phyloP scores from a whole-genome alignment of 2,888 invertebrate species.

The Ophioninae sp. region DNA sequence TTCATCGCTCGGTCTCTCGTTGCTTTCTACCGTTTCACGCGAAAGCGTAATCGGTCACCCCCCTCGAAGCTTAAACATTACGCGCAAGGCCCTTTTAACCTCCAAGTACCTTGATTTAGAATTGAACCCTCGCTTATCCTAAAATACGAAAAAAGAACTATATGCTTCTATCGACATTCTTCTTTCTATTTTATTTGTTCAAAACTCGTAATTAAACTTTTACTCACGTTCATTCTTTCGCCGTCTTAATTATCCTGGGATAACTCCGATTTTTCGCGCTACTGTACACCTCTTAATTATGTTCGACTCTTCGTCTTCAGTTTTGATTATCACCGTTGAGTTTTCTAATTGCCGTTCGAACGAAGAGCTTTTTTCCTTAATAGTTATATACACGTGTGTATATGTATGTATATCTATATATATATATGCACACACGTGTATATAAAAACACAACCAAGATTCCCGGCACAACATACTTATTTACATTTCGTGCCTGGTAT shows the following conservation, averaged over 20 bases:
- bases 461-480: slow-evolving; percentile 53
- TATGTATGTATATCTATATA: not conserved
- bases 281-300: slow-evolving; percentile 54
- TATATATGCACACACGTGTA: slow-evolving; percentile 5
- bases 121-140: slow-evolving; percentile 60
- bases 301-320: slow-evolving; percentile 31
- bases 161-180: slow-evolving; percentile 36
- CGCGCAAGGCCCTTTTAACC: slow-evolving; percentile 61
- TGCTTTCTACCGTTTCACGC: slow-evolving; percentile 18
- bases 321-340: slow-evolving; percentile 64
- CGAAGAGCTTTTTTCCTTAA: slow-evolving; percentile 30
- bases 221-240: slow-evolving; percentile 51
- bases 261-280: slow-evolving; percentile 36
- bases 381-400: slow-evolving; percentile 2
- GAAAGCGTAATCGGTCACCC: slow-evolving; percentile 21
- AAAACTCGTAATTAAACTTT: slow-evolving; percentile 35
- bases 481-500: slow-evolving; percentile 58
- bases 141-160: slow-evolving; percentile 40
- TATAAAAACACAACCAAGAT: slow-evolving; percentile 58
- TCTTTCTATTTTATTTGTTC: slow-evolving; percentile 32
- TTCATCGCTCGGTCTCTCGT: slow-evolving; percentile 9
- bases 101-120: slow-evolving; percentile 63
- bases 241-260: slow-evolving; percentile 30
- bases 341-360: slow-evolving; percentile 46
- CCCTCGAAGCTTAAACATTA: slow-evolving; percentile 59